These are phyloP conservation scores for Scaptomyza montana DNA, from an alignment of 1,140 invertebrate species.

Conservation along the genomic window DNA sequence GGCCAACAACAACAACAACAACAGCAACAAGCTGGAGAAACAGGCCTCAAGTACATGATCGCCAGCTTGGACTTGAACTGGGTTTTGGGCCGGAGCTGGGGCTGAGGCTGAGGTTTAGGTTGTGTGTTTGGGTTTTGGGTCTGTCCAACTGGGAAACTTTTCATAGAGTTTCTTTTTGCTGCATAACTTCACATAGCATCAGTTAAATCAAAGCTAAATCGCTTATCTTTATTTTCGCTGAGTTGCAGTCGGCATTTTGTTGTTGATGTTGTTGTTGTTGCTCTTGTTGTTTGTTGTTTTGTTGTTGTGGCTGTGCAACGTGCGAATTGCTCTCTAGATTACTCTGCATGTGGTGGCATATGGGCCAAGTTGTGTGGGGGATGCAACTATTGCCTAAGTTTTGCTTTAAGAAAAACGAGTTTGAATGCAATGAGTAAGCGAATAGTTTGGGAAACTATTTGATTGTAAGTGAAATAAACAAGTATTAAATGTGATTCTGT, in stretches of 20 bases:
- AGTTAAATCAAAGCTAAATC: constrained; percentile 77
- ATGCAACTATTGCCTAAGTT: constrained; percentile 1
- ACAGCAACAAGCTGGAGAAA: constrained; percentile 1
- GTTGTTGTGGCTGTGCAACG: constrained; percentile 54
- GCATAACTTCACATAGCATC: constrained; percentile 78
- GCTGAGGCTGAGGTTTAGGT: too few species aligned
- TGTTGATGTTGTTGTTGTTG: constrained; percentile 37
- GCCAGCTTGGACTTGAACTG: constrained; percentile 13
- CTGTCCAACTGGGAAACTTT: constrained; percentile 1
- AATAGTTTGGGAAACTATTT: too few species aligned
- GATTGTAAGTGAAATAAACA: too few species aligned
- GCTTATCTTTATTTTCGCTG: constrained; percentile 69
- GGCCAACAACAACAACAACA: not conserved
- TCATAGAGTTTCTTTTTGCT: constrained; percentile 24
- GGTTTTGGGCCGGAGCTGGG: not conserved
- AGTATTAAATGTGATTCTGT: too few species aligned
- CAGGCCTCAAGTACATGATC: constrained; percentile 32
- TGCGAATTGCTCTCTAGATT: constrained; percentile 45
- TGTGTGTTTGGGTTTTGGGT: not conserved
- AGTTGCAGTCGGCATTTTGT: constrained; percentile 59
- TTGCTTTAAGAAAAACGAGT: constrained; percentile 15
- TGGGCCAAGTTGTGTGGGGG: constrained; percentile 24
- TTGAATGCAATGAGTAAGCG: constrained; percentile 5
- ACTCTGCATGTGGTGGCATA: constrained; percentile 45
- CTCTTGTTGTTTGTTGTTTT: constrained; percentile 9